Conservation (phyloP, 2,888 invertebrate genomes). For the Hipparchia sbordonii region DNA sequence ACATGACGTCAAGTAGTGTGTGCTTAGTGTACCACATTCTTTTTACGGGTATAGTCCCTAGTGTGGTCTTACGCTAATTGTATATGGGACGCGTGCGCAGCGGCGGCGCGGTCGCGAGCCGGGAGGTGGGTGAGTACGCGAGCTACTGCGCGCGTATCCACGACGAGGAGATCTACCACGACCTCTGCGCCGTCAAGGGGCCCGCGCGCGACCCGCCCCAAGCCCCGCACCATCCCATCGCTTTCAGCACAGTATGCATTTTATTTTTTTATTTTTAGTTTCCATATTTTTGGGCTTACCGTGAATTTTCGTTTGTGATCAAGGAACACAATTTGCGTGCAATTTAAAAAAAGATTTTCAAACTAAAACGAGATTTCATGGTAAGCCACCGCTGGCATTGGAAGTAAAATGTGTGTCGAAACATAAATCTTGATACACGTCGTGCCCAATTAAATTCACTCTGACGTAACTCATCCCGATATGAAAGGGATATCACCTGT, state of each 20-base stretch:
- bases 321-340: not conserved
- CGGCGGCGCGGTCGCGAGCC: slow-evolving; percentile 59
- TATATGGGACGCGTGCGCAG: slow-evolving; percentile 55
- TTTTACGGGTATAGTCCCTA: not conserved
- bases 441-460: not conserved
- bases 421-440: not conserved
- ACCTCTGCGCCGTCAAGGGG: slow-evolving; percentile 90
- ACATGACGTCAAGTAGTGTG: not conserved
- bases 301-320: not conserved
- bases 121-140: slow-evolving; percentile 84
- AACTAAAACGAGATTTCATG: not conserved
- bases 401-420: slow-evolving; percentile 38
- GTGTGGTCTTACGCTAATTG: slow-evolving; percentile 14
- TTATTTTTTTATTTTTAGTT: slow-evolving; percentile 43
- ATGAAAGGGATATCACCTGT: not conserved
- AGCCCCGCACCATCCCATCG: slow-evolving; percentile 57
- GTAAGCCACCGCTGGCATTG: slow-evolving; percentile 22
- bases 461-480: not conserved
- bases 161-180: slow-evolving; percentile 97
- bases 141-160: slow-evolving; percentile 88
- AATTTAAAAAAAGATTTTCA: not conserved
- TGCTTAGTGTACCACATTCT: not conserved
- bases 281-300: not conserved
- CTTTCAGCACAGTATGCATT: slow-evolving; percentile 78
- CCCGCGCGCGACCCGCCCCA: slow-evolving; percentile 79